Evolutionary conservation across 2,888 invertebrate genomes (phyloP), one percentile per base, ranked within the genome.

Genomic region (Lordiphosa andalusiaca): DNA sequence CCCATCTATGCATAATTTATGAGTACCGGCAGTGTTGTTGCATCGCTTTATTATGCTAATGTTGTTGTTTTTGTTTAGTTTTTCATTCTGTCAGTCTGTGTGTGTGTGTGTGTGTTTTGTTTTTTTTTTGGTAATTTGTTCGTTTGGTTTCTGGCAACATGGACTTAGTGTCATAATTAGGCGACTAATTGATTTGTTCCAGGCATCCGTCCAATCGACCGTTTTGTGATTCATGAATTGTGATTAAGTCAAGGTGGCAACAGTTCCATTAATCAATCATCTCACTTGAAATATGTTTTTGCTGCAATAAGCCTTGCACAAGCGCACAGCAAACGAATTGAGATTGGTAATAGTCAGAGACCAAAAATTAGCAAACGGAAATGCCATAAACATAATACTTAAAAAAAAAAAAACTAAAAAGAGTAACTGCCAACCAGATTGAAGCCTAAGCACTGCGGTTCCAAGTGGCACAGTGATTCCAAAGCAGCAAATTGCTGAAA

Each of bases 21-120:
- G 74, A 80, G 81, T 42, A 49, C 60, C 73, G 72, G 59, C 21
- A 13, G 37, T 42, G 33, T 67, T 64, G 72, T 53, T 81, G 81
- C 82, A 80, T 76, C 80, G 83, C 67, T 77, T 81, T 81, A 73
- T 83, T 81, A 81, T 81, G 80, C 71, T 81, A 83, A 81, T 81
- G 54, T 61, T 52, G 25, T 13, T 9, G 30, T 30, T 30, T 30
- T 30, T 10, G 9, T 30, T 30, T 30, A 3, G 30, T 30, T 30
- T 7, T 30, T 30, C 2, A 7, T 30, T 9, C 9, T 2, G 9
- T 10, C 10, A 23, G 23, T 23, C n/a, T n/a, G n/a, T n/a, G n/a
- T n/a, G n/a, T n/a, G n/a, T n/a, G n/a, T n/a, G n/a, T n/a, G n/a
- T n/a, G n/a, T n/a, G n/a, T n/a, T n/a, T n/a, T n/a, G 5, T 10